Evolutionary conservation across 2,797 vertebrate species (phyloP).

Genomic region (Crypturellus tataupa): DNA sequence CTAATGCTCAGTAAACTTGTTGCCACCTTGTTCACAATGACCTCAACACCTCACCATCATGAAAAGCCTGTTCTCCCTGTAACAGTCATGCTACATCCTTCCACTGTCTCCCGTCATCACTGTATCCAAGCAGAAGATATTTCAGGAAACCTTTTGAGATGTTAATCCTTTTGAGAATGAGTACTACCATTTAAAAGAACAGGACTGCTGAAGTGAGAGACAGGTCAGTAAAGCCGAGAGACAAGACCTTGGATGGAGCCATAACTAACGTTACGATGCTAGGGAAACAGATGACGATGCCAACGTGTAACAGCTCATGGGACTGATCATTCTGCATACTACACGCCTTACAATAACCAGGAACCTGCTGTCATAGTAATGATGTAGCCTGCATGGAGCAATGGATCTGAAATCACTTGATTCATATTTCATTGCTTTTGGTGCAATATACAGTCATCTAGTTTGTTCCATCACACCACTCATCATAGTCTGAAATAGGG

Average conservation of each 20-base stretch:
- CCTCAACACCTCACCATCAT: background rate
- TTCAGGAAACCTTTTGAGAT: background rate
- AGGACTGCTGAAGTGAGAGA: background rate
- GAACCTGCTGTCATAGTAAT: background rate
- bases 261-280: background rate
- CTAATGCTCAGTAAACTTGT: background rate
- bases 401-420: constrained; percentile 61
- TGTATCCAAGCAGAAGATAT: background rate
- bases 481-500: constrained; percentile 66
- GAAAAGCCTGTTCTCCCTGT: background rate
- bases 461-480: constrained; percentile 50
- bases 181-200: background rate
- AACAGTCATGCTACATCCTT: background rate
- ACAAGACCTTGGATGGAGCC: background rate
- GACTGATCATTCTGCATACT: background rate
- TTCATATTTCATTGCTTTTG: constrained; percentile 51
- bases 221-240: background rate
- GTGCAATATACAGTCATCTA: constrained; percentile 35
- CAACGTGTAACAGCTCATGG: background rate
- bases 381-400: constrained; percentile 43
- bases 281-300: background rate
- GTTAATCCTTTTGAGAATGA: background rate
- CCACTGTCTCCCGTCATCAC: background rate
- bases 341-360: background rate
- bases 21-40: background rate